Conservation (phyloP, 2,113 vertebrate species). For the Chamaea fasciata region DNA sequence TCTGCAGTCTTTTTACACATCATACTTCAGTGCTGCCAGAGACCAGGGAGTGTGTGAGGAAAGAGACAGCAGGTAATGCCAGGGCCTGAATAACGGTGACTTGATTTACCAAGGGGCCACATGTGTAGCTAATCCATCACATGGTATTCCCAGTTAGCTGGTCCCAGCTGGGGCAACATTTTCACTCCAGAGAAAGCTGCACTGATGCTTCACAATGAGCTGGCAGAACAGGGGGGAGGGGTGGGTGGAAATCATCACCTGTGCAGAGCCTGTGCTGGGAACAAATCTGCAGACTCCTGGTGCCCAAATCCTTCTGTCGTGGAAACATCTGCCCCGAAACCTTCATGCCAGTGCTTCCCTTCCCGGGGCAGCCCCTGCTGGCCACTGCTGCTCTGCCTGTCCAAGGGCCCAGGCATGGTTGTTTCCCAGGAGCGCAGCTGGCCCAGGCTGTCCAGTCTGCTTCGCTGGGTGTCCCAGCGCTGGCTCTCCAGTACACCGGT, state of each 20-base stretch:
- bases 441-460: background rate
- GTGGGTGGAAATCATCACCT: conserved; percentile 11
- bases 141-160: background rate
- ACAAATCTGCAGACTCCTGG: background rate
- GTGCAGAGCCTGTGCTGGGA: background rate
- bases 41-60: background rate
- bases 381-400: background rate
- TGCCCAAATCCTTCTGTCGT: background rate
- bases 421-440: background rate
- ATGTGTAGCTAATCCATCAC: background rate
- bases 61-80: background rate
- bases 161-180: background rate
- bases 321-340: background rate
- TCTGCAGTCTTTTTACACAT: background rate
- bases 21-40: background rate
- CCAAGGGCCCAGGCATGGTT: background rate
- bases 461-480: background rate
- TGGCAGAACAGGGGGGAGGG: background rate
- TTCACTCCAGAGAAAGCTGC: background rate
- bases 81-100: background rate
- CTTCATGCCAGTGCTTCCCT: background rate
- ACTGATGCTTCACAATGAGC: background rate
- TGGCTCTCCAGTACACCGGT: background rate
- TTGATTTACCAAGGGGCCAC: background rate
- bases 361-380: background rate